Base-by-base conservation (phyloP, 2,888 invertebrate genomes). In the Ctena decussata region DNA sequence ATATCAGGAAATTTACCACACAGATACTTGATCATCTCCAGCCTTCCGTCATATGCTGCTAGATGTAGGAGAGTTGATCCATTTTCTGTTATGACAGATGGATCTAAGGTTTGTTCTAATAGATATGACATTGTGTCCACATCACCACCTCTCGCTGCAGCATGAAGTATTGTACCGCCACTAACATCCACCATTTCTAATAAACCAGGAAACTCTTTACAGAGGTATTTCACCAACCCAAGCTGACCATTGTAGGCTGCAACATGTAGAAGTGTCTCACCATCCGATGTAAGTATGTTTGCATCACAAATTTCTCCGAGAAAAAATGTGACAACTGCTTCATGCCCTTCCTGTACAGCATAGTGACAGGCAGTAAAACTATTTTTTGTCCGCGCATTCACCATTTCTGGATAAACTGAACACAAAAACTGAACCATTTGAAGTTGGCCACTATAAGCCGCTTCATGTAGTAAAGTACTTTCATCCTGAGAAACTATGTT, bases 401-500 rank as follows among this genome's bases (percentile, higher is more conserved):
- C 1, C 75, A 86, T 74, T 39, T 84, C 80, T 3, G 85, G 84
- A 60, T 80, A 84, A 5, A 44, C 53, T 27, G 76, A 37, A 8
- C 70, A 73, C 18, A 86, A 60, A 32, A 74, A 84, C 53, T 82
- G 77, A 0, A 87, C 84, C 85, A 89, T 87, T 27, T 85, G 73
- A 18, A 76, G 39, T 24, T 85, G 71, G 35, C 86, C 86, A 35
- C 77, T 81, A 71, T 83, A 86, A 30, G 87, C 85, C 1, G 89
- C 89, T 41, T 87, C 84, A 69, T 89, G 89, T 2, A 89, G 74
- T 21, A 82, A 77, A 6, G 84, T 85, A 65, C 89, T 85, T 18
- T 80, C 79, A 46, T 88, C 88, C n/a, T 77, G 53, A 12, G 88
- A 84, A 24, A 86, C 44, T 5, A 82, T 80, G 0, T 53, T 18